phyloP scores from a whole-genome alignment of 2,888 invertebrate genomes.

The Lepidocyrtinus sp. region DNA sequence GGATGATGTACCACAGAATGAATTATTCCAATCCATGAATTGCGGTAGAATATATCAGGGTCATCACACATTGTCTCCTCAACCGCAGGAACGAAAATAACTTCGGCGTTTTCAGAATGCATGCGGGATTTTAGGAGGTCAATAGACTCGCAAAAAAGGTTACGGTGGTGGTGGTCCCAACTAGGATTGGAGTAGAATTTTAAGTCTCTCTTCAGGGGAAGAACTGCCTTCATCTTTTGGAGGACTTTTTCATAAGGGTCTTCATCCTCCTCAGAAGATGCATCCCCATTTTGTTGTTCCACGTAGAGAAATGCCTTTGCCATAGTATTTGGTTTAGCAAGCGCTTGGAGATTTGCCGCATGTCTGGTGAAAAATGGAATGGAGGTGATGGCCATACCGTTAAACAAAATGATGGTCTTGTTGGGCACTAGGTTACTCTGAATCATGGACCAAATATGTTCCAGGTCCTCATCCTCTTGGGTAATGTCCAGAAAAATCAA shows the following conservation, averaged over 20 bases:
- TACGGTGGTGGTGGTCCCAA: conserved; percentile 60
- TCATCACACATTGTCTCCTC: conserved; percentile 57
- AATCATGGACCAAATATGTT: conserved; percentile 54
- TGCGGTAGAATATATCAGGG: conserved; percentile 29
- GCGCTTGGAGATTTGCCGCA: conserved; percentile 24
- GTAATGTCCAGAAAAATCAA: conserved; percentile 58
- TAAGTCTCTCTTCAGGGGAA: conserved; percentile 25
- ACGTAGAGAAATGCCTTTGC: conserved; percentile 55
- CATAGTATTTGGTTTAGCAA: conserved; percentile 56
- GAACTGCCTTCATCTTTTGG: background rate
- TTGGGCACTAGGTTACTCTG: conserved; percentile 37
- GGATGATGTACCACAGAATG: conserved; percentile 53
- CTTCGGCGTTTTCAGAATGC: conserved; percentile 25
- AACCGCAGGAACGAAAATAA: conserved; percentile 57
- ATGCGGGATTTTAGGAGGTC: conserved; percentile 23
- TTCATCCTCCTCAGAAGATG: background rate
- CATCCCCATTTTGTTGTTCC: background rate
- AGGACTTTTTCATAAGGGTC: conserved; percentile 14
- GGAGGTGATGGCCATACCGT: conserved; percentile 43
- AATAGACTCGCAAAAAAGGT: conserved; percentile 50
- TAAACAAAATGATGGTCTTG: conserved; percentile 53
- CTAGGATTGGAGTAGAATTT: conserved; percentile 44
- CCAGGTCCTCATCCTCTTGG: conserved; percentile 56
- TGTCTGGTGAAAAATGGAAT: conserved; percentile 56
- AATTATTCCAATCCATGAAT: conserved; percentile 62